Base-by-base conservation (phyloP, 2,113 vertebrate species). In the Danionella cerebrum region DNA sequence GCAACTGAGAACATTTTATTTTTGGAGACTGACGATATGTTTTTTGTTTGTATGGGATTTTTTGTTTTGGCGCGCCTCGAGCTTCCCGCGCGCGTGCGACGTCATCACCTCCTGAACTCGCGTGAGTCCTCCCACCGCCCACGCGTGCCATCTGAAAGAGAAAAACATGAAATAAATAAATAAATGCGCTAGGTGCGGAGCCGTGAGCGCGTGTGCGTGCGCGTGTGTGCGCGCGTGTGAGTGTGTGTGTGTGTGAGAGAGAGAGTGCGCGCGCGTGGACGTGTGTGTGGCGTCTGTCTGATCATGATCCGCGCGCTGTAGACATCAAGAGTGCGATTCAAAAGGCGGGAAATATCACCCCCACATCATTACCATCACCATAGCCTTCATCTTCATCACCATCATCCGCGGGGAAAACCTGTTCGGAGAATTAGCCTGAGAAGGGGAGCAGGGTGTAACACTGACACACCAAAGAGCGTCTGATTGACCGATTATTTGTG, bases 131-230 rank as follows among this genome's bases (percentile, higher is more conserved):
- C 79, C 73, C 84, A 83, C 86, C 86, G 83, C 86, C 86, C 84
- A 85, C 86, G 85, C 83, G 82, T 76, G 80, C 77, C 81, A 82
- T 84, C 83, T 85, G 81, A 82, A 75, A 76, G 25, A 41, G 21
- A 38, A 29, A 54, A 47, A 18, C n/a, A 19, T 10, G 3, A 52
- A 68, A 60, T 64, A 81, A 80, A 78, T 14, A 57, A 35, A 59
- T n/a, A 70, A 80, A 80, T 81, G 81, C 78, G 84, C 80, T 70
- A 84, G 82, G 85, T 86, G 82, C 81, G 76, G 76, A 78, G 83
- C 70, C 72, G 79, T 60, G 50, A 74, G 71, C 67, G 76, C 74
- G 68, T 78, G 74, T 52, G 75, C 25, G 71, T 42, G 57, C 25
- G 51, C 39, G 29, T 33, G 29, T 33, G 9, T 19, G 59, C 38